phyloP scores from a whole-genome alignment of 2,113 vertebrate species.

The Himantopus leucocephalus region DNA sequence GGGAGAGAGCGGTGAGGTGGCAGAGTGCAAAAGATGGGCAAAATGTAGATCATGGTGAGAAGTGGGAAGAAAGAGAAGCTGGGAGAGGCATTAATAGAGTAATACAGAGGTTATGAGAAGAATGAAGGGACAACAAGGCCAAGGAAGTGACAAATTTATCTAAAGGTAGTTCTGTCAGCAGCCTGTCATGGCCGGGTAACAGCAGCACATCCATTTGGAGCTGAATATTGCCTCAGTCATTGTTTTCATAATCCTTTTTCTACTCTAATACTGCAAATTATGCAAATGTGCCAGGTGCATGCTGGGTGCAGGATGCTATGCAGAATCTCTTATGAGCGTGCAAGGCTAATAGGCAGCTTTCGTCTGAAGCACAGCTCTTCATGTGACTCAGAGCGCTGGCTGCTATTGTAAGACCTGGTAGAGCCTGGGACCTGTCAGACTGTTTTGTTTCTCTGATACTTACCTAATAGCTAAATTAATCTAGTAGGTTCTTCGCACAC shows the following conservation, averaged over 20 bases:
- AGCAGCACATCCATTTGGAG: background rate
- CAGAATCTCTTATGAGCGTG: background rate
- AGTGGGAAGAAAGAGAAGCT: background rate
- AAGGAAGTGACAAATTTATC: background rate
- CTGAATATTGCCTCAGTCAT: background rate
- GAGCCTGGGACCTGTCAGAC: background rate
- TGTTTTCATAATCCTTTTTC: conserved; percentile 23
- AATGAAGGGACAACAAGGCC: background rate
- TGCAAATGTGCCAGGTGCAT: conserved; percentile 31
- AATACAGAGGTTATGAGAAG: background rate
- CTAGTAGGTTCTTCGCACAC: background rate
- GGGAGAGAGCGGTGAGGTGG: background rate
- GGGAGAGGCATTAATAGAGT: background rate
- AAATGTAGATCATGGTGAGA: background rate
- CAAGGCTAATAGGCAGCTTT: background rate
- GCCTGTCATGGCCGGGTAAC: background rate
- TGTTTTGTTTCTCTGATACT: background rate
- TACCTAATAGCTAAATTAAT: background rate
- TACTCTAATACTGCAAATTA: conserved; percentile 10
- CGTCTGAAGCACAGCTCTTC: background rate
- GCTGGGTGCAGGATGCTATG: conserved; percentile 7
- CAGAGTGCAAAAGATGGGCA: background rate
- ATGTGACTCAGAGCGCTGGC: background rate
- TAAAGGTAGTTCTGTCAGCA: background rate
- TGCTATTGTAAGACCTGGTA: background rate